Percentiles rank a stretch among this genome's conserved stretches.
Conservation (phyloP, 1,140 invertebrate species). For the Arctopsyche grandis region DNA sequence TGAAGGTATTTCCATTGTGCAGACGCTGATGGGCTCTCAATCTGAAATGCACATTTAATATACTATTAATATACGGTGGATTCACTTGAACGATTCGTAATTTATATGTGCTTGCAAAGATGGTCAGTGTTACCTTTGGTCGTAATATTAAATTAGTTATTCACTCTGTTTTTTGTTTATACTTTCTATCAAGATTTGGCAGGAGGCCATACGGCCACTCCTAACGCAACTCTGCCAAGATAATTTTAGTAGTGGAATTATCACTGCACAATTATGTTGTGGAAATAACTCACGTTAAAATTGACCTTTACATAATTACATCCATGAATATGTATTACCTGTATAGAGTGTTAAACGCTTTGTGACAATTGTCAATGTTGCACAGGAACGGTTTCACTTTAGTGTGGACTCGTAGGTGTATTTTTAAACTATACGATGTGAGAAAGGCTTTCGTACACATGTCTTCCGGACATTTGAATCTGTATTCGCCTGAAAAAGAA, state of each 20-base stretch:
- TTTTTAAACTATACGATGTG: constrained; percentile 94
- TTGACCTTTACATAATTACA: constrained; percentile 22
- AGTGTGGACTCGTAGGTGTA: constrained; percentile 94
- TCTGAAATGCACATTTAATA: constrained; percentile 62
- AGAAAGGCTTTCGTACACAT: constrained; percentile 93
- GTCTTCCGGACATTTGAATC: constrained; percentile 89
- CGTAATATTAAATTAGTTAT: constrained; percentile 51
- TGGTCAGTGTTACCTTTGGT: background rate
- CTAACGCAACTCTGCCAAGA: constrained; percentile 49
- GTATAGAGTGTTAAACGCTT: constrained; percentile 95
- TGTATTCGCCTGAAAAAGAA: constrained; percentile 83
- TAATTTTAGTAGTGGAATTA: constrained; percentile 49
- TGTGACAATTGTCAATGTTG: constrained; percentile 81
- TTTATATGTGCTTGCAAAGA: background rate
- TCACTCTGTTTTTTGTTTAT: constrained; percentile 51
- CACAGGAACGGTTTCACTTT: constrained; percentile 93
- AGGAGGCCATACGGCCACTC: constrained; percentile 40
- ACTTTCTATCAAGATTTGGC: constrained; percentile 53
- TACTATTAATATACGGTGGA: background rate
- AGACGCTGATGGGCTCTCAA: constrained; percentile 91
- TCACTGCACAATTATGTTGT: constrained; percentile 48
- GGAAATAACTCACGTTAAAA: constrained; percentile 30
- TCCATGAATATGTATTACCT: no score
- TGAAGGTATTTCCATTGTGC: constrained; percentile 95
- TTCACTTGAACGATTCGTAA: background rate